Conservation (phyloP, 2,888 invertebrate genomes). For the Plebejus argus region DNA sequence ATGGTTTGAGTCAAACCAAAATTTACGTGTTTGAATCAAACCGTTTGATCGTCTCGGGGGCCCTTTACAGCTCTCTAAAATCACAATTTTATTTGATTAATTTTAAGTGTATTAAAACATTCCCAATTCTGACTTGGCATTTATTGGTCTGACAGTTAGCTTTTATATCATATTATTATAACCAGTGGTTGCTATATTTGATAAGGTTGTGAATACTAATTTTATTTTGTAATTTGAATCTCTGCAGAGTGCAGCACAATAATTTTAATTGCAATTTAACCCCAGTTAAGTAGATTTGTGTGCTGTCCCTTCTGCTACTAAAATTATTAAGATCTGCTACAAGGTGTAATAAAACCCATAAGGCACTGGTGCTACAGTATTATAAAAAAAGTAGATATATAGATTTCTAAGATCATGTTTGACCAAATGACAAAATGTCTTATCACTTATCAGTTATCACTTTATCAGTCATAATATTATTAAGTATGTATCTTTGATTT, state of each 20-base stretch:
- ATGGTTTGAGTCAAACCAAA: no score
- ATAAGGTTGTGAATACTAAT: constrained; percentile 1
- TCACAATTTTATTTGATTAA: background rate
- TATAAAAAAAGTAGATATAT: constrained; percentile 23
- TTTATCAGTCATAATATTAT: background rate
- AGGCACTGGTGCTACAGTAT: constrained; percentile 31
- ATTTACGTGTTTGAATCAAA: no score
- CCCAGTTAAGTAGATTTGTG: background rate
- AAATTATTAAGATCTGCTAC: background rate
- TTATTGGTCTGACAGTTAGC: background rate
- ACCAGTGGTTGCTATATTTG: background rate
- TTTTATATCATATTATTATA: background rate
- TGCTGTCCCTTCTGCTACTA: background rate
- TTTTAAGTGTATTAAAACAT: background rate
- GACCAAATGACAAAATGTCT: background rate
- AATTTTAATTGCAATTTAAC: background rate
- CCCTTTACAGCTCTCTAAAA: constrained; percentile 10
- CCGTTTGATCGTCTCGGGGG: no score
- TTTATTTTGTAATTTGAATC: background rate
- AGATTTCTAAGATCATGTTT: background rate
- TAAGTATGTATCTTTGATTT: background rate
- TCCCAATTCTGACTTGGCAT: constrained; percentile 6
- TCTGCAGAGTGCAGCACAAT: background rate
- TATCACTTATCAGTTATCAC: no score
- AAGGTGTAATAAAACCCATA: constrained; percentile 22